These are phyloP conservation scores for Creontiades dilutus DNA, from an alignment of 2,888 invertebrate species.

Conservation along the genomic window DNA sequence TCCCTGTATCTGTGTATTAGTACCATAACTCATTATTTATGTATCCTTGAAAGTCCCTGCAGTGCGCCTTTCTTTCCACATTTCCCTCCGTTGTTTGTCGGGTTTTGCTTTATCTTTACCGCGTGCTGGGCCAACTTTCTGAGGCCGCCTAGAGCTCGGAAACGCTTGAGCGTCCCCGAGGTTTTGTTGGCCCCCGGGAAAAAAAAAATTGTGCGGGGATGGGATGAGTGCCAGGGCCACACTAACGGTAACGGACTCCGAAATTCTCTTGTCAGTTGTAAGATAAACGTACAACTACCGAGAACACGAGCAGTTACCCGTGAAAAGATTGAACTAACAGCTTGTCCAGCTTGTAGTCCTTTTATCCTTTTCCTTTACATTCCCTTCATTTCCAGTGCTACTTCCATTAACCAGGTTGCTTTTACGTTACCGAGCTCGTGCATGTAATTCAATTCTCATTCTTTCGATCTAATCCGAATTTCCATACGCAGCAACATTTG, in stretches of 20 bases:
- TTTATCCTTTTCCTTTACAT: neutral
- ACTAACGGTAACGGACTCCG: neutral
- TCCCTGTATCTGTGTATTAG: too few relatives aligned
- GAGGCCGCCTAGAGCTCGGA: neutral
- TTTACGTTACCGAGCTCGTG: too few relatives aligned
- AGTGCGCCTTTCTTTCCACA: neutral
- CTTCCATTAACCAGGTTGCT: too few relatives aligned
- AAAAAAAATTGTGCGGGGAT: neutral
- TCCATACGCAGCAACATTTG: too few relatives aligned
- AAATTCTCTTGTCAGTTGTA: constrained; percentile 6
- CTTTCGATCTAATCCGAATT: too few relatives aligned
- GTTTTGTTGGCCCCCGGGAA: neutral
- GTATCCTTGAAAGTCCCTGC: neutral
- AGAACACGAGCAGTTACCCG: constrained; percentile 7
- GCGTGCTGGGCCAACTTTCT: neutral
- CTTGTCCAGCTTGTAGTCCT: neutral
- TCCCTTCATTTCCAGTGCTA: too few relatives aligned
- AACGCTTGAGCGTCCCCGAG: neutral
- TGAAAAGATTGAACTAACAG: neutral
- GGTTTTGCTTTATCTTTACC: neutral
- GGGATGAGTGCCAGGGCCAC: constrained; percentile 9
- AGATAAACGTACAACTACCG: neutral
- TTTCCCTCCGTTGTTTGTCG: neutral
- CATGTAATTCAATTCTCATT: too few relatives aligned
- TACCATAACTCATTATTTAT: too few relatives aligned